Conservation (phyloP, 2,888 invertebrate species). For the Crematogaster levior region DNA sequence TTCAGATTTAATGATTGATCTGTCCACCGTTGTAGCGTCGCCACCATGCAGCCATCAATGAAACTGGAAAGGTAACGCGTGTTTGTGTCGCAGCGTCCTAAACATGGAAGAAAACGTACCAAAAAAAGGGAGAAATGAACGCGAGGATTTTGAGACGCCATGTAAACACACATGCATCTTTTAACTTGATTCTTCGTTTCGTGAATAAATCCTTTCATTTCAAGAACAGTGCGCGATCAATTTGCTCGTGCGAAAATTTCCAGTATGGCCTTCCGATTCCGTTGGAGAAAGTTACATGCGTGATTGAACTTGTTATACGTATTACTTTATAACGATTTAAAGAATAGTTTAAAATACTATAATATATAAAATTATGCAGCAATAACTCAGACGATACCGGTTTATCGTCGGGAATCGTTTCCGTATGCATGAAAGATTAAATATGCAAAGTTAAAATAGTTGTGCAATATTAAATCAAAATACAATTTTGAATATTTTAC, state of each 20-base stretch:
- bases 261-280: not conserved
- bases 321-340: not conserved
- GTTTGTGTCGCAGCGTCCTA: not conserved
- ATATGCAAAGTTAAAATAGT: not conserved
- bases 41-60: not conserved
- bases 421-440: not conserved
- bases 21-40: not conserved
- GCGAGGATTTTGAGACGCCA: not conserved
- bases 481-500: not conserved
- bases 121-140: not conserved
- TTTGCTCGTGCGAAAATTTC: not conserved
- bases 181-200: not conserved
- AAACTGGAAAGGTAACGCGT: not conserved
- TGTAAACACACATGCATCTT: not conserved
- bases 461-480: not conserved
- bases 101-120: not conserved
- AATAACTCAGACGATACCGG: too few species aligned
- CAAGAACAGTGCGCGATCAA: not conserved
- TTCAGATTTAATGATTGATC: not conserved
- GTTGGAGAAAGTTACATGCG: conserved; percentile 17
- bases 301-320: conserved; percentile 13
- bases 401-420: not conserved
- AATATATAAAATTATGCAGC: too few species aligned
- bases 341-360: not conserved
- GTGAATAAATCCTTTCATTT: too few species aligned